Base-by-base conservation (phyloP, 2,888 invertebrate species). In the Entomobrya multifasciata region DNA sequence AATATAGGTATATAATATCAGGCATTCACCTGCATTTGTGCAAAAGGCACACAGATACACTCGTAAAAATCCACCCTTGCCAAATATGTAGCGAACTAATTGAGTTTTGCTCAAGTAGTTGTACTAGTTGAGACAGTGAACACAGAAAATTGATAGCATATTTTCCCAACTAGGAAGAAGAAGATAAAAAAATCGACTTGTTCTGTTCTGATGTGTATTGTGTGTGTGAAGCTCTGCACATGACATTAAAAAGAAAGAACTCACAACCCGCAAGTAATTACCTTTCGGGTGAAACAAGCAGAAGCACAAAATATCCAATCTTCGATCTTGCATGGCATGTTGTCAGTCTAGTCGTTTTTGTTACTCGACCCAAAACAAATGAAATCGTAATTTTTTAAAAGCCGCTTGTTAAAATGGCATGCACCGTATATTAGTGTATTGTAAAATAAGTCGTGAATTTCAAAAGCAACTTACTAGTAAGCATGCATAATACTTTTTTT, bases 21-120 rank as follows among this genome's bases (percentile, higher is more conserved):
- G 15, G 22, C 60, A 25, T 52, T 47, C 15, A 17, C 44, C 67
- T 27, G n/a, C n/a, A n/a, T n/a, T n/a, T n/a, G n/a, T n/a, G n/a
- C n/a, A n/a, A n/a, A n/a, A n/a, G n/a, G n/a, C n/a, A n/a, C n/a
- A n/a, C n/a, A n/a, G n/a, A n/a, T n/a, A n/a, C n/a, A 27, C 11
- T 15, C 0, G 57, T 57, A 30, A 4, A 5, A 30, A 27, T n/a
- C 15, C 15, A 13, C 41, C 47, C 8, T 13, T 79, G 41, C 79
- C 79, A 65, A 79, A 79, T 79, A 79, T 65, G 79, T 65, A 30
- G n/a, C 79, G 65, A 49, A 27, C 47, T 65, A 79, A 79, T 79
- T 79, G 49, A 79, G 65, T 79, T 77, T 36, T 47, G 62, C 10
- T 65, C 79, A 47, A 79, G 49, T 47, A 62, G 62, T n/a, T 6